These are phyloP conservation scores for Drosophila lacteicornis DNA, from an alignment of 1,140 invertebrate genomes.

Conservation along the genomic window DNA sequence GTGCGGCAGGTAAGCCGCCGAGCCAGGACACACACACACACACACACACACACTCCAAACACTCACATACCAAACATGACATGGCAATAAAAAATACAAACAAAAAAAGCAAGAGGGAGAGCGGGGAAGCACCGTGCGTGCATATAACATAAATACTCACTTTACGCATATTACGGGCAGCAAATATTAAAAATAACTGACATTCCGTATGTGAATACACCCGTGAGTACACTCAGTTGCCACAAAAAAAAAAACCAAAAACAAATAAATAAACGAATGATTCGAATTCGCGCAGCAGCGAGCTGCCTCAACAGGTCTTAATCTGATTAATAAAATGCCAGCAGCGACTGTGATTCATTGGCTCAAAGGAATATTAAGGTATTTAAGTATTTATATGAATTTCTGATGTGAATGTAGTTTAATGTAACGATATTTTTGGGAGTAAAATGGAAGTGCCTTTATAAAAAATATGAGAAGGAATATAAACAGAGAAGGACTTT, in stretches of 20 bases:
- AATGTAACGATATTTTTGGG: too few species aligned
- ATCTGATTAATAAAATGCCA: conserved; percentile 4
- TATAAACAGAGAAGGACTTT: too few species aligned
- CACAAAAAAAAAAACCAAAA: neutral
- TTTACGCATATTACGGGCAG: conserved; percentile 56
- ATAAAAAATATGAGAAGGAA: too few species aligned
- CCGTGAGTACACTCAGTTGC: conserved; percentile 17
- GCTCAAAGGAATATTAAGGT: neutral
- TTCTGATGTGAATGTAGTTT: too few species aligned
- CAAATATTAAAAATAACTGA: conserved; percentile 54
- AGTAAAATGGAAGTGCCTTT: too few species aligned
- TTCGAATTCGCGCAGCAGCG: neutral
- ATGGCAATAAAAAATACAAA: conserved; percentile 28
- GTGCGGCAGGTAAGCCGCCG: conserved; percentile 57
- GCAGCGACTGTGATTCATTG: neutral
- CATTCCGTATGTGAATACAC: conserved; percentile 42
- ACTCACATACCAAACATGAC: conserved; percentile 8
- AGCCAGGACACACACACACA: neutral
- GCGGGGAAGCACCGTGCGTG: conserved; percentile 15
- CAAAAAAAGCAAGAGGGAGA: neutral
- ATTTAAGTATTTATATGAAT: neutral
- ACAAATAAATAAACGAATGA: neutral
- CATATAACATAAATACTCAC: conserved; percentile 61
- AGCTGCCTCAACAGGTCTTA: neutral
- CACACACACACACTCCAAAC: neutral